These are phyloP conservation scores for Ptyas mucosa DNA, from an alignment of 2,113 vertebrate species.

Conservation along the genomic window DNA sequence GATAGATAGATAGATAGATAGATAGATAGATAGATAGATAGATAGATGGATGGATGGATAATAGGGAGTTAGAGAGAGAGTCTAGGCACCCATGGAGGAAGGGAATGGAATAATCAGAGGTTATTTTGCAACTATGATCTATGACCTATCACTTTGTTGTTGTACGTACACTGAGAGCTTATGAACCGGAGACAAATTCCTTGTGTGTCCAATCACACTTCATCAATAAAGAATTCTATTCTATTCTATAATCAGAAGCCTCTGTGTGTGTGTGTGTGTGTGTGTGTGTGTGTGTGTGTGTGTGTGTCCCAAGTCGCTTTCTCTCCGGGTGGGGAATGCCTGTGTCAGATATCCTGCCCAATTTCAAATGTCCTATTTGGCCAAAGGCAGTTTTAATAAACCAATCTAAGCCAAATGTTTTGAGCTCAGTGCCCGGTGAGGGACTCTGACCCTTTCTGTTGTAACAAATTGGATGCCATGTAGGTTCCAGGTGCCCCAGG, in stretches of 20 bases:
- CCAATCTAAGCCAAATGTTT: slow-evolving; percentile 49
- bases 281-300: background rate
- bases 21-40: too few species aligned
- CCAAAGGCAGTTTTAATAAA: slow-evolving; percentile 23
- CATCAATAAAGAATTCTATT: too few species aligned
- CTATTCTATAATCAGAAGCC: background rate
- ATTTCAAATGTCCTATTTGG: background rate
- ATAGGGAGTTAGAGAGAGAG: background rate
- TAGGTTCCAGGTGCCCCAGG: slow-evolving; percentile 32
- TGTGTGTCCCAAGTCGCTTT: background rate
- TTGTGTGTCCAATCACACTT: too few species aligned
- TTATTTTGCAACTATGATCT: background rate
- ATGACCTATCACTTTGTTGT: too few species aligned
- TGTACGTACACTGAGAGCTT: too few species aligned
- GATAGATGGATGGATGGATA: background rate
- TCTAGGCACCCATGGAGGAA: background rate
- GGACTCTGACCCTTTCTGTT: slow-evolving; percentile 69
- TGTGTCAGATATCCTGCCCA: background rate
- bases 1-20: too few species aligned
- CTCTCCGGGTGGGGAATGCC: background rate
- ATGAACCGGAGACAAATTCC: too few species aligned
- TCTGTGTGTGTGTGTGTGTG: too few species aligned
- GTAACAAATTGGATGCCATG: slow-evolving; percentile 73
- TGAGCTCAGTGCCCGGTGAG: slow-evolving; percentile 54
- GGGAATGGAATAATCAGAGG: background rate